Base-by-base conservation (phyloP, 2,113 vertebrate genomes). In the Crotophaga sulcirostris region DNA sequence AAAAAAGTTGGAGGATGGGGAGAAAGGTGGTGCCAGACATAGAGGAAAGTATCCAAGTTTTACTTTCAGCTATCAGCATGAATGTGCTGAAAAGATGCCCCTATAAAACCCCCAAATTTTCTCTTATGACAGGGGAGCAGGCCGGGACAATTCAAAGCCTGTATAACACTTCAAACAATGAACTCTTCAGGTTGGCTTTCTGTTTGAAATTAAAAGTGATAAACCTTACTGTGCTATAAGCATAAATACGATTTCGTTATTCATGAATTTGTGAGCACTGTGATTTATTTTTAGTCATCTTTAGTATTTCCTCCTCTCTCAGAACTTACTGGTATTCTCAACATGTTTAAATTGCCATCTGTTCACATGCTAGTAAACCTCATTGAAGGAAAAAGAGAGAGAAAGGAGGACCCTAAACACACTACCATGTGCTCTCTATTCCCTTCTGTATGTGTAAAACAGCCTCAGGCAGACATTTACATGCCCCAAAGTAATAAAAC, bases 181-280 rank as follows among this genome's bases (percentile, higher is more conserved):
- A 19, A 44, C 56, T 81, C 55, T 75, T 45, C 54, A 66, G 34
- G 16, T 86, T 86, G 45, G 4, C 38, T 87, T 87, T 96, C 83
- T 92, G 83, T 82, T 96, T 88, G 86, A 26, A 84, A 80, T 89
- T 92, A 79, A 91, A 91, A 38, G 28, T 31, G 47, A 6, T 89
- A 90, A 92, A 60, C 26, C n/a, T 79, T 76, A 62, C 12, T 84
- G 2, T 87, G 36, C 34, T 45, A 49, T 81, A 87, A 87, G 34
- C 49, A 88, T 83, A 76, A 84, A 76, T 59, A 40, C 73, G 72
- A 81, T 95, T 81, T 59, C 64, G 88, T 16, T 87, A 69, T 77
- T 93, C 10, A 17, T 84, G 15, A 74, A 79, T 49, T 73, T 92
- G 31, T 93, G 34, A 89, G 51, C 2, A 1, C 47, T n/a, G 3